These are phyloP conservation scores for Cebidichthys violaceus DNA, from an alignment of 2,113 vertebrate genomes.

Conservation along the genomic window DNA sequence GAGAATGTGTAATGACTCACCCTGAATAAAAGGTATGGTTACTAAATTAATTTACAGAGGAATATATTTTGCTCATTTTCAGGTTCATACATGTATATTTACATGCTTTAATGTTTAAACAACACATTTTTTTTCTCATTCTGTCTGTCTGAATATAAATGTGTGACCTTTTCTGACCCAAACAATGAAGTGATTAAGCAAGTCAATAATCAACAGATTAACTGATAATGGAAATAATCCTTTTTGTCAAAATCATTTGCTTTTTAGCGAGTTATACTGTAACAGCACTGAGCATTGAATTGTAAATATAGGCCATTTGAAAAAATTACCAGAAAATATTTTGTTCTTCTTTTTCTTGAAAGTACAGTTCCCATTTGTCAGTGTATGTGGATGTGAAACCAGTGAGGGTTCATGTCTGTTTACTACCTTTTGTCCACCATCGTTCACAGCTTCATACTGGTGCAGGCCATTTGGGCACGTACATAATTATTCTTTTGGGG, in stretches of 20 bases:
- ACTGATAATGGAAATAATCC: not conserved
- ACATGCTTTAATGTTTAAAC: not conserved
- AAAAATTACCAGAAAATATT: no score
- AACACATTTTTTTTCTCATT: not conserved
- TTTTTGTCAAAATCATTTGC: not conserved
- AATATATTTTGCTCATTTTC: not conserved
- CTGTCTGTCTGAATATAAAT: not conserved
- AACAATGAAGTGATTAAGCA: not conserved
- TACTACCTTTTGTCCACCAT: not conserved
- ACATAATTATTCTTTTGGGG: not conserved
- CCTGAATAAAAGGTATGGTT: constrained; percentile 1
- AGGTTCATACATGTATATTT: not conserved
- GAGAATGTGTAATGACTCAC: not conserved
- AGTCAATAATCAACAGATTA: not conserved
- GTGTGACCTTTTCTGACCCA: not conserved
- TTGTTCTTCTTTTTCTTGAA: not conserved
- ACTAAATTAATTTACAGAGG: not conserved
- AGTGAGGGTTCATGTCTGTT: not conserved
- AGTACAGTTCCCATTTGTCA: not conserved
- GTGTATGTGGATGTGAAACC: not conserved
- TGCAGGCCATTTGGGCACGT: not conserved
- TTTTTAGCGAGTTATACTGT: not conserved
- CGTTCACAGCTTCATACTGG: not conserved
- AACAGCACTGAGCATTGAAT: not conserved
- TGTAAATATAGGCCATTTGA: no score